Evolutionary conservation across 2,888 invertebrate species (phyloP).

Genomic region (Anarsia innoxiella): DNA sequence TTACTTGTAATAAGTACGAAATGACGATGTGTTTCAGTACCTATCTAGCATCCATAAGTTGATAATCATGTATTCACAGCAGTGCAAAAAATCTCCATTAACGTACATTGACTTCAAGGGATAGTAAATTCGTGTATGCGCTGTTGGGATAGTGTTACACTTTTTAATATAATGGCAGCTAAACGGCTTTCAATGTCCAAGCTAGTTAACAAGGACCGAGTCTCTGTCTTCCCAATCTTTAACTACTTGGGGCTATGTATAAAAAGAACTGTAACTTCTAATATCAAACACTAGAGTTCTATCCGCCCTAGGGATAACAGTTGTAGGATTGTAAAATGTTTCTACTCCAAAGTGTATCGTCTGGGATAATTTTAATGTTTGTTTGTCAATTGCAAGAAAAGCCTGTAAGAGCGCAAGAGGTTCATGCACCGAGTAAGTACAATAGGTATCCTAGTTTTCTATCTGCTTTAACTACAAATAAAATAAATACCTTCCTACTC

Average conservation of each 20-base stretch:
- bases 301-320: constrained; percentile 14
- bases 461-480: too few species aligned
- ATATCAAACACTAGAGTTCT: not conserved
- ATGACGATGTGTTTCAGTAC: too few species aligned
- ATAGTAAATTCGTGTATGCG: not conserved
- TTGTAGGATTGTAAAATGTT: constrained; percentile 26
- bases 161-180: not conserved
- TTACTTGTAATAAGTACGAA: too few species aligned
- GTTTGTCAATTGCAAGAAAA: constrained; percentile 37
- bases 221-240: not conserved
- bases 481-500: too few species aligned
- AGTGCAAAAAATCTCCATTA: too few species aligned
- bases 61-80: too few species aligned
- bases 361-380: constrained; percentile 30
- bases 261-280: not conserved
- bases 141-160: not conserved
- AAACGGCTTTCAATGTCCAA: constrained; percentile 9
- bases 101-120: not conserved
- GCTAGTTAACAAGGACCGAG: not conserved
- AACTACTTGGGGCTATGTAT: not conserved
- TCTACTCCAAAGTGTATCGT: constrained; percentile 21
- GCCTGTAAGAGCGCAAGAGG: constrained; percentile 42
- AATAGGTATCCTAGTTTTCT: not conserved
- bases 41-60: too few species aligned
- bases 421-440: constrained; percentile 33